phyloP scores from a whole-genome alignment of 2,797 vertebrate species.

The Harpagifer antarcticus region DNA sequence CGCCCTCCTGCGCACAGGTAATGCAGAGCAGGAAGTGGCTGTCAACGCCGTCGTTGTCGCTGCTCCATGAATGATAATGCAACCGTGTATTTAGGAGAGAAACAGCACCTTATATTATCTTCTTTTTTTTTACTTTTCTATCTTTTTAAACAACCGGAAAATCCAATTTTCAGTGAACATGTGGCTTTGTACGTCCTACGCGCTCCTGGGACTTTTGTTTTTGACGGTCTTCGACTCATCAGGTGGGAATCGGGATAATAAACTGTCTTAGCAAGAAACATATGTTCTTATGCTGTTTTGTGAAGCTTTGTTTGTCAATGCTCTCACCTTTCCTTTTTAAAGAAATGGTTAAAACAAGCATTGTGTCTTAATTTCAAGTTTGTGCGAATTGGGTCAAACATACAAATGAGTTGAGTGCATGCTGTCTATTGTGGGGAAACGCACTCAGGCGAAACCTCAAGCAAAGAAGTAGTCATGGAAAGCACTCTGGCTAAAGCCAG shows the following conservation, averaged over 20 bases:
- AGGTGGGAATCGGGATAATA: constrained; percentile 72
- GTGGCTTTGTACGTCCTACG: constrained; percentile 37
- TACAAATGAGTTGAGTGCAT: not conserved
- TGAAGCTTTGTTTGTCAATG: not conserved
- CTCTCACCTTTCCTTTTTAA: too few species aligned
- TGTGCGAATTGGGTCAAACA: constrained; percentile 20
- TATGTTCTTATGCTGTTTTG: not conserved
- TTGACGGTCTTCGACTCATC: constrained; percentile 47
- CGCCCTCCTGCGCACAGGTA: constrained; percentile 74
- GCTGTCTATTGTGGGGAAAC: not conserved
- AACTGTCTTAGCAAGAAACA: not conserved
- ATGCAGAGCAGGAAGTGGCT: constrained; percentile 75
- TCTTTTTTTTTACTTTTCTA: not conserved
- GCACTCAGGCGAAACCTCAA: not conserved
- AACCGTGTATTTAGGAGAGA: constrained; percentile 10
- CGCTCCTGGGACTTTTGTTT: constrained; percentile 58
- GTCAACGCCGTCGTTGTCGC: constrained; percentile 49
- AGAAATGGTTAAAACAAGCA: not conserved
- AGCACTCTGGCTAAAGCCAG: not conserved
- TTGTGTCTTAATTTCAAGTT: not conserved
- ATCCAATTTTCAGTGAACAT: constrained; percentile 29
- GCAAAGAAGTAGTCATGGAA: not conserved
- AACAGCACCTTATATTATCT: not conserved
- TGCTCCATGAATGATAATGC: constrained; percentile 46
- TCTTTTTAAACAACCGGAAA: accelerated